These are phyloP conservation scores for Magallana gigas DNA, from an alignment of 1,140 invertebrate species.

Conservation along the genomic window DNA sequence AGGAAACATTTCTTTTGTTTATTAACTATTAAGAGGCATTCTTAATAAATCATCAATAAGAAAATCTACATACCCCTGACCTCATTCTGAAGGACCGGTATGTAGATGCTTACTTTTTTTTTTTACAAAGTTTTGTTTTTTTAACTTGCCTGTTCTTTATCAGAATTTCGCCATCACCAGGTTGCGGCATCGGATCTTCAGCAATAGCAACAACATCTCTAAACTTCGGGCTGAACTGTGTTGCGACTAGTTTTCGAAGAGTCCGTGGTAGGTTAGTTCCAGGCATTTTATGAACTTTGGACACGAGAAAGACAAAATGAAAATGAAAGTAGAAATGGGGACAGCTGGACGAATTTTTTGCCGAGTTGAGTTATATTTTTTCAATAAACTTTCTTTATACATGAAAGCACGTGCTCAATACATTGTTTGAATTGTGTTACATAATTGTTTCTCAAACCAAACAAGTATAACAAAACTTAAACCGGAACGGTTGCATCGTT, in stretches of 20 bases:
- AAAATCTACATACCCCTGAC: too few species aligned
- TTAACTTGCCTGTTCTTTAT: constrained; percentile 67
- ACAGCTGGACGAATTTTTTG: too few species aligned
- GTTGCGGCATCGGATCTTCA: constrained; percentile 60
- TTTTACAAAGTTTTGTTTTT: neutral
- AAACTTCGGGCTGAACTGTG: constrained; percentile 66
- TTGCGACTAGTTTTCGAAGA: constrained; percentile 66
- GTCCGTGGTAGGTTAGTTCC: constrained; percentile 61
- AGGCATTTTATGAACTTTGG: constrained; percentile 53
- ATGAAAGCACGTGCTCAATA: too few species aligned
- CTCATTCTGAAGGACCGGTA: too few species aligned
- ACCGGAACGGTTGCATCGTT: neutral
- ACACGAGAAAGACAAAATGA: neutral
- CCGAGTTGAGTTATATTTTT: too few species aligned
- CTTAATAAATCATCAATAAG: too few species aligned
- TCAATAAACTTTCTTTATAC: too few species aligned
- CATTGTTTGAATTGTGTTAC: too few species aligned
- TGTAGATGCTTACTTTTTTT: too few species aligned
- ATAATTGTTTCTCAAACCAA: too few species aligned
- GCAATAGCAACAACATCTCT: constrained; percentile 63
- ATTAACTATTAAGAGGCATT: too few species aligned
- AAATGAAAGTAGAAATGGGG: constrained; percentile 2
- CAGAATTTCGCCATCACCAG: constrained; percentile 64
- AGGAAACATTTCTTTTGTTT: too few species aligned
- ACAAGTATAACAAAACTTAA: neutral